These are phyloP conservation scores for Equus przewalskii DNA, from an alignment of 2,113 vertebrate genomes.

Conservation along the genomic window DNA sequence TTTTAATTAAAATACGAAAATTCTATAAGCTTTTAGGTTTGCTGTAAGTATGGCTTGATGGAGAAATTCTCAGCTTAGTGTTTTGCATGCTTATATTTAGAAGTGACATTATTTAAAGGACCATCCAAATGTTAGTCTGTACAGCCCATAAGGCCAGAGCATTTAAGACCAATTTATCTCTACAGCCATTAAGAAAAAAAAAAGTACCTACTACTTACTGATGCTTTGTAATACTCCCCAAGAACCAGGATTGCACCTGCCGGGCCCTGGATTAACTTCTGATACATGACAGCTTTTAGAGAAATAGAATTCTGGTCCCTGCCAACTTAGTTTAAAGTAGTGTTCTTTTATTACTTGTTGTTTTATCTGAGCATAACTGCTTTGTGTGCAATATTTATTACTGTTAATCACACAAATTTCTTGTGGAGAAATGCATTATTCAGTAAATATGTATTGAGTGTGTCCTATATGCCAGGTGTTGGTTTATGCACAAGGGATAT, in stretches of 20 bases:
- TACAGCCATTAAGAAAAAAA: neutral
- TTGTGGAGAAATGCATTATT: neutral
- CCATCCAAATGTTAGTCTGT: neutral
- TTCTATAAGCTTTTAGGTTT: neutral
- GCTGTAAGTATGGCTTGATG: neutral
- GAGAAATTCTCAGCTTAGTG: neutral
- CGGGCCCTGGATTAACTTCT: neutral
- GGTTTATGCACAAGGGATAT: neutral
- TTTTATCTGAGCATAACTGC: neutral
- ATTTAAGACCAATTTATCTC: slow-evolving; percentile 41
- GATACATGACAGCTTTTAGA: neutral
- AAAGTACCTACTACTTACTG: neutral
- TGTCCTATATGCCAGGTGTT: neutral
- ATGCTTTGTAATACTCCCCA: neutral
- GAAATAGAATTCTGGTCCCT: neutral
- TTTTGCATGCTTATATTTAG: neutral
- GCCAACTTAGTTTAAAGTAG: slow-evolving; percentile 45
- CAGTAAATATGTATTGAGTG: neutral
- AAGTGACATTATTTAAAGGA: neutral
- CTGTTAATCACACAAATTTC: neutral
- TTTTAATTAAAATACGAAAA: slow-evolving; percentile 48
- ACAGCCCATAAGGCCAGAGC: neutral
- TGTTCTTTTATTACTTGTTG: neutral
- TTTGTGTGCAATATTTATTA: slow-evolving; percentile 31
- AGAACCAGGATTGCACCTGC: neutral